Evolutionary conservation across 2,888 invertebrate genomes (phyloP).

Genomic region (Muscina levida): DNA sequence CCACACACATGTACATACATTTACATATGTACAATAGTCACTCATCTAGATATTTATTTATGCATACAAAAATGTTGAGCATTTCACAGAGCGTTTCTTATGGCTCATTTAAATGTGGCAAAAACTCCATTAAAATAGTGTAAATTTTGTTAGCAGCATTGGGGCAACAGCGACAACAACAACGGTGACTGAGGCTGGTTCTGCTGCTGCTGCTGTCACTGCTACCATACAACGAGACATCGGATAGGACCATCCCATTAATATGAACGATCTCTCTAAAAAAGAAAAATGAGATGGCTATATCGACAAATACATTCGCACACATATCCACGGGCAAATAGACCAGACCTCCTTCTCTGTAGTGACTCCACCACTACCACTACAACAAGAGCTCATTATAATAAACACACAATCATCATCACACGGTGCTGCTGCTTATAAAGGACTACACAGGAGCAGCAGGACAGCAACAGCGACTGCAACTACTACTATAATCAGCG

Average conservation of each 20-base stretch:
- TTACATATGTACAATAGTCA: conserved; percentile 2
- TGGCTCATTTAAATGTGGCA: conserved; percentile 63
- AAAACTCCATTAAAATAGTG: conserved; percentile 61
- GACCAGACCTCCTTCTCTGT: conserved; percentile 6
- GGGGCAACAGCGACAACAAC: conserved; percentile 4
- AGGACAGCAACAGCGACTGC: conserved; percentile 53
- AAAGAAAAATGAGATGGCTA: conserved; percentile 74
- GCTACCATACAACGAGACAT: neutral
- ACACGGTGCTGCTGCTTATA: neutral
- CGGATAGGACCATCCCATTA: conserved; percentile 65
- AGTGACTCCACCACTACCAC: conserved; percentile 45
- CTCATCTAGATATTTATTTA: conserved; percentile 54
- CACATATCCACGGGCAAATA: conserved; percentile 42
- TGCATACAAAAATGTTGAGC: conserved; percentile 50
- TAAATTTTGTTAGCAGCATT: conserved; percentile 56
- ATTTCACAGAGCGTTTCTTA: conserved; percentile 47
- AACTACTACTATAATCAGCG: conserved; percentile 66
- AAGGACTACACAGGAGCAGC: neutral
- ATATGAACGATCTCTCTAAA: conserved; percentile 41
- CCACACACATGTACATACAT: neutral
- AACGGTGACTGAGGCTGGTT: neutral
- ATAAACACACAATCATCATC: conserved; percentile 53
- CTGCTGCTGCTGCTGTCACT: neutral
- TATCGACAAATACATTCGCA: conserved; percentile 75
- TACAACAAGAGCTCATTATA: conserved; percentile 55